phyloP scores from a whole-genome alignment of 2,113 vertebrate species.

The Furnarius figulus region DNA sequence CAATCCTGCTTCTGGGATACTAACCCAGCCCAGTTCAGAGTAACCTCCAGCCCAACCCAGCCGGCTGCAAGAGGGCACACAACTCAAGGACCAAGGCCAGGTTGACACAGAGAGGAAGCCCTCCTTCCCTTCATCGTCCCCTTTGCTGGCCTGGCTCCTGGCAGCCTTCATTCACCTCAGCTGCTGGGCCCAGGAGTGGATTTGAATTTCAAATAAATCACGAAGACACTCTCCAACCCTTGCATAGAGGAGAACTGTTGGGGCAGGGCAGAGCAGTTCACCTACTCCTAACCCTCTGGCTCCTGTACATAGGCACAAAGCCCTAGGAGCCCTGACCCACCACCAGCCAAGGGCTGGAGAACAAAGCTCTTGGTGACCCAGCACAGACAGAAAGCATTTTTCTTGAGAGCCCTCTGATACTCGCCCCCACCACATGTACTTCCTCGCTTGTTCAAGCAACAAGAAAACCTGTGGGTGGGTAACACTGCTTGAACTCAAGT shows the following conservation, averaged over 20 bases:
- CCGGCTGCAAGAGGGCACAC: neutral
- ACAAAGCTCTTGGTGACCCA: neutral
- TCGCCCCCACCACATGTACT: neutral
- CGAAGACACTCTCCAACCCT: neutral
- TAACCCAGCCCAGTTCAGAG: neutral
- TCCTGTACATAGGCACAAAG: fast-evolving
- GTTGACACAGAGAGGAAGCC: neutral
- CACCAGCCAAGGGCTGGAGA: neutral
- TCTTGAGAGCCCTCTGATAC: neutral
- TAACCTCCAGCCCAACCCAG: neutral
- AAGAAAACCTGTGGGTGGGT: neutral
- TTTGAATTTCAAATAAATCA: slow-evolving; percentile 52
- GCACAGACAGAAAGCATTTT: neutral
- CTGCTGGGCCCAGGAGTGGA: neutral
- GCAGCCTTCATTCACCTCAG: neutral
- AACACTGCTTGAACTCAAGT: fast-evolving
- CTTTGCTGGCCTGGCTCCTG: neutral
- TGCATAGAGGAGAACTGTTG: neutral
- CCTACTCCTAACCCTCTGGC: neutral
- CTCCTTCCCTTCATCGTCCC: neutral
- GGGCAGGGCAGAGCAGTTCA: neutral
- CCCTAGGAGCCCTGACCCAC: fast-evolving
- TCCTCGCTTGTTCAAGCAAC: neutral
- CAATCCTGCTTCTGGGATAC: neutral
- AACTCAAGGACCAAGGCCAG: neutral